Conservation (phyloP, 2,113 vertebrate species). For the Odobenus rosmarus region DNA sequence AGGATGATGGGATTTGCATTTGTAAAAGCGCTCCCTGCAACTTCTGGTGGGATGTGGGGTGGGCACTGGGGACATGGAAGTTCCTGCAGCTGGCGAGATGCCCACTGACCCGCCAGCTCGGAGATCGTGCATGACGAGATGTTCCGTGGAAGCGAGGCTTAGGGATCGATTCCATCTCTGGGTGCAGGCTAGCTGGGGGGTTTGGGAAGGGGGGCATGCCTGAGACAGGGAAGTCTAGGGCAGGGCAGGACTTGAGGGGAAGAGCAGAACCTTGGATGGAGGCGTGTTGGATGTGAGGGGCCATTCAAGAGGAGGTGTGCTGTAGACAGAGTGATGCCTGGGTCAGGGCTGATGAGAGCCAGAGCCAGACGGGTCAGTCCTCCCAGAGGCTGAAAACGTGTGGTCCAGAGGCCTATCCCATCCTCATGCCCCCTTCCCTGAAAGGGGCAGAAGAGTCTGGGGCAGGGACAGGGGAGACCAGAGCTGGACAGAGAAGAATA, state of each 20-base stretch:
- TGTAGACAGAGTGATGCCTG: neutral
- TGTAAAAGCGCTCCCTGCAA: neutral
- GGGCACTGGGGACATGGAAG: neutral
- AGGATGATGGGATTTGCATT: neutral
- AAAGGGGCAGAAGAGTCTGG: neutral
- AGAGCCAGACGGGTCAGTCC: neutral
- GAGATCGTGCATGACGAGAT: neutral
- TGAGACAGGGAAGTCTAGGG: neutral
- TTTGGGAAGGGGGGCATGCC: neutral
- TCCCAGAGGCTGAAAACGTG: accelerated
- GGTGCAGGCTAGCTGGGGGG: neutral
- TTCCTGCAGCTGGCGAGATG: neutral
- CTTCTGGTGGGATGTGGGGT: neutral
- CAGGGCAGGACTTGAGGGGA: neutral
- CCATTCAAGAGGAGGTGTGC: neutral
- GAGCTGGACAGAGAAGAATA: neutral
- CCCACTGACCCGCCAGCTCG: neutral
- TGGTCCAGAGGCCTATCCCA: neutral
- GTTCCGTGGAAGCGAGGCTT: neutral
- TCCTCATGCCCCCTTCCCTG: neutral
- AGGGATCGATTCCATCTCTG: neutral
- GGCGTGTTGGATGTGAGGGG: neutral
- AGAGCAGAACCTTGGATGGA: neutral
- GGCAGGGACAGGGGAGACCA: neutral
- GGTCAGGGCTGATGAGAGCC: neutral